Conservation (phyloP, 92 coral and sea anemone genomes). For the Scolanthus callimorphus region DNA sequence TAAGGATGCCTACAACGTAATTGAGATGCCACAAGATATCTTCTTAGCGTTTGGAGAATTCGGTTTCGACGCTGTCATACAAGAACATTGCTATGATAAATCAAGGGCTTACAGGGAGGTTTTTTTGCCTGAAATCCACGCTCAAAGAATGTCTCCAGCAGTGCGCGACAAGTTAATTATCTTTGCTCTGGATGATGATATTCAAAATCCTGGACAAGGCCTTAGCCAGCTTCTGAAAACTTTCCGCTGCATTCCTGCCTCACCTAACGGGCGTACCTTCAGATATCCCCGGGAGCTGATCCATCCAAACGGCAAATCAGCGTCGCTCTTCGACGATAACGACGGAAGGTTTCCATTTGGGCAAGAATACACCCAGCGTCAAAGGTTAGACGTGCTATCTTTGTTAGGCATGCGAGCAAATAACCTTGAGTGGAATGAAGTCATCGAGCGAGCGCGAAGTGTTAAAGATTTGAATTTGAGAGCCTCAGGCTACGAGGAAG, state of each 20-base stretch:
- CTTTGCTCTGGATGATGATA: conserved; percentile 51
- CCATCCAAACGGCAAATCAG: conserved; percentile 39
- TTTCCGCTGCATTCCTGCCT: conserved; percentile 51
- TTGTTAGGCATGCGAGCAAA: conserved; percentile 76
- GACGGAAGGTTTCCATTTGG: conserved; percentile 75
- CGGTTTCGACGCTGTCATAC: conserved; percentile 16
- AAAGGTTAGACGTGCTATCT: conserved; percentile 24
- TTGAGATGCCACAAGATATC: conserved; percentile 52
- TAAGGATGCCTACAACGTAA: conserved; percentile 6
- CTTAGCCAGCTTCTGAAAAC: conserved; percentile 9
- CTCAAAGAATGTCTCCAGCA: conserved; percentile 3
- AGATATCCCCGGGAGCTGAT: conserved; percentile 57
- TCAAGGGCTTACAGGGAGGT: conserved; percentile 50
- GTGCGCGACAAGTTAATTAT: conserved; percentile 46
- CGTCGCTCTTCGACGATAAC: conserved; percentile 31
- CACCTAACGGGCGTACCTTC: conserved; percentile 49
- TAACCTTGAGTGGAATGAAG: conserved; percentile 62
- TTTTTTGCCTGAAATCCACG: conserved; percentile 55
- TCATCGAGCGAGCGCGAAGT: conserved; percentile 61
- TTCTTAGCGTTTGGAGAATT: conserved; percentile 35
- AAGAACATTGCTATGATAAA: conserved; percentile 28
- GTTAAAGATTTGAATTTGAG: conserved; percentile 18
- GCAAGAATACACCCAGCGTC: conserved; percentile 8
- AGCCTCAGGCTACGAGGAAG: neutral
- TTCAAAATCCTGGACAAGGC: neutral